phyloP scores from a whole-genome alignment of 1,140 invertebrate species.

The Bicyclus anynana region DNA sequence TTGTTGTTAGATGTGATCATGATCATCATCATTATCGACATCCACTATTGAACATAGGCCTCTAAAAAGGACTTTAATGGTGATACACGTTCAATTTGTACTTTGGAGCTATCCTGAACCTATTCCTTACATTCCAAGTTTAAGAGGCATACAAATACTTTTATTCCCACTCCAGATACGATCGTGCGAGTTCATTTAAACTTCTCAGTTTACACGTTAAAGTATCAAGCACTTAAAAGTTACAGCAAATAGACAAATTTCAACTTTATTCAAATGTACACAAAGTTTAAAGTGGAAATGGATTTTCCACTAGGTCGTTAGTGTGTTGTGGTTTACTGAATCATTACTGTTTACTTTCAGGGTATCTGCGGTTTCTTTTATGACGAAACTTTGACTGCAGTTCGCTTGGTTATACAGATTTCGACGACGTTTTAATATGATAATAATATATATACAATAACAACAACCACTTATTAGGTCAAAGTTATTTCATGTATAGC shows the following conservation, averaged over 20 bases:
- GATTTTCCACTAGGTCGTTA: slow-evolving; percentile 1
- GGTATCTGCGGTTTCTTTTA: slow-evolving; percentile 12
- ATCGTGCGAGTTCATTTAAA: slow-evolving; percentile 11
- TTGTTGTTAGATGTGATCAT: no score
- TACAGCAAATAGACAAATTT: background rate
- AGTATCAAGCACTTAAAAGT: slow-evolving; percentile 16
- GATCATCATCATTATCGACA: no score
- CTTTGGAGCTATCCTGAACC: no score
- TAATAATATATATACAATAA: no score
- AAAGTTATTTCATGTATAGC: no score
- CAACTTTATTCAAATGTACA: background rate
- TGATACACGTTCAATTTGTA: no score
- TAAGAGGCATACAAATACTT: background rate
- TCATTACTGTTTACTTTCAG: slow-evolving; percentile 11
- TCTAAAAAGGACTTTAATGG: no score
- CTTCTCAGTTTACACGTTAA: slow-evolving; percentile 4
- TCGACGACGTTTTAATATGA: background rate
- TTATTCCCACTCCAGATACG: background rate
- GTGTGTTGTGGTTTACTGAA: no score
- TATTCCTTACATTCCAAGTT: no score
- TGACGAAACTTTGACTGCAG: slow-evolving; percentile 10
- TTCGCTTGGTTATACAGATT: slow-evolving; percentile 1
- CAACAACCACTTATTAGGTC: no score
- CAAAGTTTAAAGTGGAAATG: background rate
- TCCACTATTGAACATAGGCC: no score